A percentile compares a stretch with the other conserved stretches of the same genome.
Evolutionary conservation across 2,888 invertebrate species (phyloP).

Genomic region (Pomacea canaliculata): DNA sequence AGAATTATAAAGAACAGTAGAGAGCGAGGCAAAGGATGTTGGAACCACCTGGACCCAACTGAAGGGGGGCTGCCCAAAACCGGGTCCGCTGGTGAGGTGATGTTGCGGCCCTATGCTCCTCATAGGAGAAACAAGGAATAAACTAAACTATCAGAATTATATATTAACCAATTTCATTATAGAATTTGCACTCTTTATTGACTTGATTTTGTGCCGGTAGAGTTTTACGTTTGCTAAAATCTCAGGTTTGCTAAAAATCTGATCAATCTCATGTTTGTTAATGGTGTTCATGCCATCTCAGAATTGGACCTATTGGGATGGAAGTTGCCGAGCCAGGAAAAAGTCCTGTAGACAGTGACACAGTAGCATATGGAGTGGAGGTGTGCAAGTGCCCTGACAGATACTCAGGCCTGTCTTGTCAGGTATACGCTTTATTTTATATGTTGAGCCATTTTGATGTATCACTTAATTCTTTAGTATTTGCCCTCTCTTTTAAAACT

Average conservation of each 20-base stretch:
- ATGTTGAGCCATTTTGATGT: not conserved
- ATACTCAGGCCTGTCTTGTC: slow-evolving; percentile 91
- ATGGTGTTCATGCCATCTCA: slow-evolving; percentile 3
- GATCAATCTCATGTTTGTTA: too few species aligned
- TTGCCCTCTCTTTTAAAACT: too few species aligned
- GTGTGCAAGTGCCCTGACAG: slow-evolving; percentile 85
- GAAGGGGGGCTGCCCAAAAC: too few species aligned
- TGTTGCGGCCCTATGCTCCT: too few species aligned
- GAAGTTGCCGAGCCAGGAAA: slow-evolving; percentile 44
- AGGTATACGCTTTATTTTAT: slow-evolving; percentile 70
- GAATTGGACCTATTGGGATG: slow-evolving; percentile 39
- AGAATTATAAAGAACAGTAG: too few species aligned
- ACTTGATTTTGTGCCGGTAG: not conserved
- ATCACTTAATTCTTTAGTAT: too few species aligned
- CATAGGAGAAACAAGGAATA: too few species aligned
- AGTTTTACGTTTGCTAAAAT: not conserved
- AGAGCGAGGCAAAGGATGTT: too few species aligned
- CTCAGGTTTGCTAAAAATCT: too few species aligned
- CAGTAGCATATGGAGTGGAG: slow-evolving; percentile 78
- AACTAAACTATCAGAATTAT: too few species aligned
- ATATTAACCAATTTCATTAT: not conserved
- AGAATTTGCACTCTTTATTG: not conserved
- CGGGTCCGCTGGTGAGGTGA: too few species aligned
- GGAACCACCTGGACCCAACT: too few species aligned
- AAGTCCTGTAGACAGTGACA: slow-evolving; percentile 20